These are phyloP conservation scores for Strigamia maritima DNA, from an alignment of 2,888 invertebrate species.

Conservation along the genomic window DNA sequence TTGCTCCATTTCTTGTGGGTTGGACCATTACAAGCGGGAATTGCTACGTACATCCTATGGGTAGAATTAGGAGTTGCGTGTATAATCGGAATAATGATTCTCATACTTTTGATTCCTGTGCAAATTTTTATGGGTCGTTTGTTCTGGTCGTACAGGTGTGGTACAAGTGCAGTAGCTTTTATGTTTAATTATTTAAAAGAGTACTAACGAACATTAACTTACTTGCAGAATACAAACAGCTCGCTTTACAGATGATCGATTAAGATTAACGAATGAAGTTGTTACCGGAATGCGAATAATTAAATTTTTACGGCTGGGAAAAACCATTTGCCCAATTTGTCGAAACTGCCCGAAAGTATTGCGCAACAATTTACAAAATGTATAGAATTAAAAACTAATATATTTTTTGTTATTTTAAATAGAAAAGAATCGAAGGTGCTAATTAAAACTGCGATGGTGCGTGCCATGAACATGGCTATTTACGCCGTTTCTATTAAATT, in stretches of 20 bases:
- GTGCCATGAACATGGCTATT: constrained; percentile 64
- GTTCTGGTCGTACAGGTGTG: constrained; percentile 33
- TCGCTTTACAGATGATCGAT: constrained; percentile 78
- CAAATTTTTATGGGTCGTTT: constrained; percentile 59
- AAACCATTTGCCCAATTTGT: constrained; percentile 81
- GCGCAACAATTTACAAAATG: background rate
- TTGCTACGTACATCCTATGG: constrained; percentile 78
- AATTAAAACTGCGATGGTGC: constrained; percentile 61
- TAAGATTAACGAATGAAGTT: constrained; percentile 91
- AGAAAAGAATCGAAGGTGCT: constrained; percentile 68
- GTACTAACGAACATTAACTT: background rate
- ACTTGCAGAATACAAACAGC: constrained; percentile 70
- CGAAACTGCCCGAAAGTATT: constrained; percentile 67
- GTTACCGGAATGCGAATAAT: constrained; percentile 90
- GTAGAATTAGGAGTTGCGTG: constrained; percentile 66
- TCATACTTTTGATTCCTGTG: constrained; percentile 76
- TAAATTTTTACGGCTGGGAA: constrained; percentile 97
- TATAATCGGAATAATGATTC: constrained; percentile 72
- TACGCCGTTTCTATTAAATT: constrained; percentile 72
- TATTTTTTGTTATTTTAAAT: constrained; percentile 43
- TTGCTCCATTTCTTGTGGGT: constrained; percentile 90
- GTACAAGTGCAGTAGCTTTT: too few species aligned
- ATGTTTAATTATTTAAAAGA: background rate
- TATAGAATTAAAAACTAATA: background rate
- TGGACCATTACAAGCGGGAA: constrained; percentile 75